Evolutionary conservation across 1,140 invertebrate species (phyloP), one percentile per base, ranked within the genome.

Genomic region (Caenorhabditis latens): DNA sequence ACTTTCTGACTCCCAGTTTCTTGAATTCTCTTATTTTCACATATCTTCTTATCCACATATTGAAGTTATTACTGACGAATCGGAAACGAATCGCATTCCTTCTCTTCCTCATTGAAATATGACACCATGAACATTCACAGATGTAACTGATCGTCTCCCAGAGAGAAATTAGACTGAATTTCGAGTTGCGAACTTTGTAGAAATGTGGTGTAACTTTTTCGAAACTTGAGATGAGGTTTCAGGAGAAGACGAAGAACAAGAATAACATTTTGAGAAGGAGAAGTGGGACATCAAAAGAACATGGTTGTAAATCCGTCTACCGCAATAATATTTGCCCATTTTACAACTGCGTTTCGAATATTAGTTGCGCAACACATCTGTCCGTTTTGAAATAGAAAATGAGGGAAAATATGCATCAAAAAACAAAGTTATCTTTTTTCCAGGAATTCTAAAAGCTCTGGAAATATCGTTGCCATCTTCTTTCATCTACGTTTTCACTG

Each of bases 401-500:
- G 32, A 6, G 43, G 43, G 48, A 43, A 82, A 82, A 82, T 1
- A 8, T 14, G 32, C 32, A 32, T 9, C 7, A 13, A 79, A 14
- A 32, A 19, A 53, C 21, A 13, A 55, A 83, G 61, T 13, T 19
- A 16, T 57, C 42, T 71, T 1, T 82, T 58, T 85, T 90, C 61
- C 65, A 90, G 90, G 90, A 24, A 95, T 96, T 48, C 93, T 94
- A 48, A 91, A 94, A 87, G 95, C 95, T 0, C 92, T 96, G 4
- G 94, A 95, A 85, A 93, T 94, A 14, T 94, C 95, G 50, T 91
- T 95, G 11, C 95, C 95, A 0, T 93, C 94, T 82, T 96, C 95
- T 0, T 95, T 94, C 90, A 94, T 96, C 50, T 96, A 95, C 90
- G 95, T 96, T 1, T 96, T 96, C 91, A 96, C 95, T 3, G 95